These are phyloP conservation scores for Tachycineta bicolor DNA, from an alignment of 2,113 vertebrate genomes.

Conservation along the genomic window DNA sequence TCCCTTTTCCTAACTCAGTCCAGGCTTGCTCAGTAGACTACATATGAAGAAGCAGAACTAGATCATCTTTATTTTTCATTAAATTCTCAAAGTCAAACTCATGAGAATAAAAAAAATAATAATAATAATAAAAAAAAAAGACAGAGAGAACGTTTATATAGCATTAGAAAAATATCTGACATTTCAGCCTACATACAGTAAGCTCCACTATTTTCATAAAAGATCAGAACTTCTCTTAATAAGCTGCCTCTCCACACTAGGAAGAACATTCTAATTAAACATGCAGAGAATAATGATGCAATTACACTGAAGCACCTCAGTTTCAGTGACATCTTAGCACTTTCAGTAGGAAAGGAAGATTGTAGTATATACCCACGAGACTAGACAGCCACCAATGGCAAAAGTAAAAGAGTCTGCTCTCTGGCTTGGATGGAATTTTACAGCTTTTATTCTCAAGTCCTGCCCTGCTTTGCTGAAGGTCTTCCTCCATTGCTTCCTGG, in stretches of 20 bases:
- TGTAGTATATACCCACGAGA: too few relatives aligned
- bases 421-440: too few relatives aligned
- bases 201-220: neutral
- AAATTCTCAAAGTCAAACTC: neutral
- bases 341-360: neutral
- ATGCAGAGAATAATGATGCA: neutral
- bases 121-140: neutral
- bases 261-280: neutral
- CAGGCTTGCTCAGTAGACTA: neutral
- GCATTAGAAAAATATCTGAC: neutral
- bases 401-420: too few relatives aligned
- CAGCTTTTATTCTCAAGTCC: too few relatives aligned
- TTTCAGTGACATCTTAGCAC: neutral
- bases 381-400: too few relatives aligned
- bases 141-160: neutral
- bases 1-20: neutral
- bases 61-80: neutral
- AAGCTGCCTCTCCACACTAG: neutral
- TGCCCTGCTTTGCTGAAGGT: too few relatives aligned
- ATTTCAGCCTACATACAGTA: neutral
- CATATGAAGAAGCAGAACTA: neutral
- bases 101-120: neutral
- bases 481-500: too few relatives aligned
- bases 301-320: neutral
- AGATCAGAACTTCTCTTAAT: conserved; percentile 14